Percentiles rank a stretch among this genome's conserved stretches.
Evolutionary conservation across 2,797 vertebrate species (phyloP).

Genomic region (Bucorvus abyssinicus): DNA sequence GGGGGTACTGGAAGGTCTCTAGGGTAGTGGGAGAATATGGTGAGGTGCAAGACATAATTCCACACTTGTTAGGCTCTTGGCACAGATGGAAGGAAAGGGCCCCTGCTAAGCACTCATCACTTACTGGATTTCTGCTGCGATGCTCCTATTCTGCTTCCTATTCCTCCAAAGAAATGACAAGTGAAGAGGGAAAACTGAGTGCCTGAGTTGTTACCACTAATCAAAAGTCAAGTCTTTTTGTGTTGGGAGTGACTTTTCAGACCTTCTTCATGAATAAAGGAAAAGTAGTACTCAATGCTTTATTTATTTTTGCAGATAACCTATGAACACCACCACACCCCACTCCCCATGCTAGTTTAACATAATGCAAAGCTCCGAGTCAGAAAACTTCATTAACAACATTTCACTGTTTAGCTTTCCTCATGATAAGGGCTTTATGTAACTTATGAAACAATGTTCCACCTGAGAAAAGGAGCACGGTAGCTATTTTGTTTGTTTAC

Average conservation of each 20-base stretch:
- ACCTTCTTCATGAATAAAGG: background rate
- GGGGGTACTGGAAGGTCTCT: background rate
- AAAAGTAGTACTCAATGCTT: background rate
- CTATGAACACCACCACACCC: no score
- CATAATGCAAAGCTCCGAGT: background rate
- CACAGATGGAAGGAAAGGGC: background rate
- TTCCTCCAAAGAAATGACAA: background rate
- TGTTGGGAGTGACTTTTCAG: background rate
- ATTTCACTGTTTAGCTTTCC: background rate
- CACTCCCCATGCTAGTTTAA: rapidly evolving
- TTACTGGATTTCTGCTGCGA: background rate
- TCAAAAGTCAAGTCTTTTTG: background rate
- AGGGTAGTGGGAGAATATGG: background rate
- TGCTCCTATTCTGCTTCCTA: background rate
- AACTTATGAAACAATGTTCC: background rate
- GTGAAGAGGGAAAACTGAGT: background rate
- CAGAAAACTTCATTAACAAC: background rate
- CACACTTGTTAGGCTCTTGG: background rate
- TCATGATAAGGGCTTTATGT: background rate
- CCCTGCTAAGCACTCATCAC: background rate
- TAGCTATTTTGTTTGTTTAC: background rate
- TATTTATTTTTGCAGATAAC: background rate
- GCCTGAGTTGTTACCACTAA: background rate
- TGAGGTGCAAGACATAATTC: background rate
- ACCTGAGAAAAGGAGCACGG: background rate